These are phyloP conservation scores for Elymnias hypermnestra DNA, from an alignment of 1,140 invertebrate species.

Conservation along the genomic window DNA sequence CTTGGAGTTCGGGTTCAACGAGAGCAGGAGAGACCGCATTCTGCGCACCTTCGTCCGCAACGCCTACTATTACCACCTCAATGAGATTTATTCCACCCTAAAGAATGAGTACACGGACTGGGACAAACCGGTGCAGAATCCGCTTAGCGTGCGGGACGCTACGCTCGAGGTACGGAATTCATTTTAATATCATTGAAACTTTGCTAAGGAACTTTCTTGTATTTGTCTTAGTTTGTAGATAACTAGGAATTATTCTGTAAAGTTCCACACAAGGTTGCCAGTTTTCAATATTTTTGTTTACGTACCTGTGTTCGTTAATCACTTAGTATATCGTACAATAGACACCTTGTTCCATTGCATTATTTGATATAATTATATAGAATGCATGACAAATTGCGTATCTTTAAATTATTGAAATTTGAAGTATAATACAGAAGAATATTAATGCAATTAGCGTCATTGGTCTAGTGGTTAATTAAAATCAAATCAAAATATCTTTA, in stretches of 20 bases:
- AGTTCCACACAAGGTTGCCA: too few relatives aligned
- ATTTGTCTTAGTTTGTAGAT: constrained; percentile 1
- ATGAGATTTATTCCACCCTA: constrained; percentile 92
- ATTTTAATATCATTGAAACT: constrained; percentile 4
- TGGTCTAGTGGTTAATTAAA: too few relatives aligned
- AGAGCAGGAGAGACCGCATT: constrained; percentile 88
- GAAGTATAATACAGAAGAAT: too few relatives aligned
- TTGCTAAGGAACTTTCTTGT: neutral
- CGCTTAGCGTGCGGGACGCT: constrained; percentile 85
- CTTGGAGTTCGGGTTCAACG: constrained; percentile 90
- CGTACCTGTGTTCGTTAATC: too few relatives aligned
- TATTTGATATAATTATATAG: too few relatives aligned
- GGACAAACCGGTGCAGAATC: constrained; percentile 87
- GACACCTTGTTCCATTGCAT: too few relatives aligned
- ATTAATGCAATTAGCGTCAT: too few relatives aligned
- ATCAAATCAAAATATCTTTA: too few relatives aligned
- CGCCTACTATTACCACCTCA: constrained; percentile 91
- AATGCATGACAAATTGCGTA: too few relatives aligned
- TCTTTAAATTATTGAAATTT: too few relatives aligned
- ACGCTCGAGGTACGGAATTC: constrained; percentile 76
- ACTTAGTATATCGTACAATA: too few relatives aligned
- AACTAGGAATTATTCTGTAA: neutral
- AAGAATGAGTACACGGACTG: constrained; percentile 96
- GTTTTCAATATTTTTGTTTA: too few relatives aligned
- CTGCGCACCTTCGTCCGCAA: constrained; percentile 92